Base-by-base conservation (phyloP, 2,888 invertebrate species). In the Lasioglossum figueresi region DNA sequence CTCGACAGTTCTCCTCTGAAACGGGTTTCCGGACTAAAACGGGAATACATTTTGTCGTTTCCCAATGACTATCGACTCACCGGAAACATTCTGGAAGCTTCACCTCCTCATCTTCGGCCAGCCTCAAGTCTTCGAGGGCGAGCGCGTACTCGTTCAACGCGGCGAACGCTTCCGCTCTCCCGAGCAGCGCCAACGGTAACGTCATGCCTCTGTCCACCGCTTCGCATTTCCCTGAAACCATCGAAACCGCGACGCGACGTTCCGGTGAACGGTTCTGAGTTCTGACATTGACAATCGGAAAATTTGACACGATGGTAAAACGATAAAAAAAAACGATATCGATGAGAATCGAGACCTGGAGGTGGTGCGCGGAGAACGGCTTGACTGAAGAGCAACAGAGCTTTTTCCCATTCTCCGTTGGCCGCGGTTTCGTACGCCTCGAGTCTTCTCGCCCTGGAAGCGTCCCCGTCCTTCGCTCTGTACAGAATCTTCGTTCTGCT, bases 301-400 rank as follows among this genome's bases (percentile, higher is more conserved):
- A 4, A 4, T 14, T 14, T 27, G 56, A 12, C 10, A 10, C 10
- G 40, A 40, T 12, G 4, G 59, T n/a, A 59, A 27, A n/a, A 27
- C 4, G 56, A 14, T 1, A 27, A 12, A 14, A 1, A 14, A 4
- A 12, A 12, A 31, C 1, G 14, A 4, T 1, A 4, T 14, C 19
- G 10, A 2, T 10, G 4, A 19, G 19, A 34, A 23, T 37, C 10
- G 27, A n/a, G 81, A 97, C 97, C 97, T 91, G 96, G 96, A 89
- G 95, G 94, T 0, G 98, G 97, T 0, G 98, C 97, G 84, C 97
- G 95, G 45, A 98, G 95, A 10, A 98, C 96, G 23, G 97, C 97
- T 93, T 98, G 97, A 93, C 97, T 97, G 83, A 97, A 96, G 1
- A 97, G 95, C 0, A 96, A 95, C 34, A 98, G 94, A 0, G 98